Conservation (phyloP, 2,888 invertebrate genomes). For the Heliconius ethilla region DNA sequence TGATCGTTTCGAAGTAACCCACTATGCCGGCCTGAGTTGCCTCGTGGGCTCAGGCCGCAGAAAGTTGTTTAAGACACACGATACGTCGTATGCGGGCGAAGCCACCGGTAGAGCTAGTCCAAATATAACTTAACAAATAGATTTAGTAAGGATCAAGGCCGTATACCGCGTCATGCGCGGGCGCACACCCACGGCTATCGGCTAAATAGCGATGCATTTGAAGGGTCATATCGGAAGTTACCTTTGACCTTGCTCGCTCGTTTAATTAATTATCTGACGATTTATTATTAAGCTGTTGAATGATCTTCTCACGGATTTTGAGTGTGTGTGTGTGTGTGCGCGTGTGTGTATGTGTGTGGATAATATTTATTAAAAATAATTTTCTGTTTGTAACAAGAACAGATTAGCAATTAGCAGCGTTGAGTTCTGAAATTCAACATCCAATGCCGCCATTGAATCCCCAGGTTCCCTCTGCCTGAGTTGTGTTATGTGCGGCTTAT, state of each 20-base stretch:
- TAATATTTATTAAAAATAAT: not conserved
- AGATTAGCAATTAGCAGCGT: not conserved
- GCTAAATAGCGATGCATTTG: conserved; percentile 20
- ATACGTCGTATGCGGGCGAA: not conserved
- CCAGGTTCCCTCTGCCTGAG: too few relatives aligned
- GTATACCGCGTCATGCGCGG: conserved; percentile 39
- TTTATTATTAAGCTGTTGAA: not conserved
- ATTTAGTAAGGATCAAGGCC: conserved; percentile 39
- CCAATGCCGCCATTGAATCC: not conserved
- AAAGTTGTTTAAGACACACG: too few relatives aligned
- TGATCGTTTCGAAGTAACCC: too few relatives aligned
- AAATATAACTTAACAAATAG: conserved; percentile 7
- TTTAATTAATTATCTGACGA: conserved; percentile 21
- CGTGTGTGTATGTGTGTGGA: not conserved
- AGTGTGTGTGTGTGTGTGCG: not conserved
- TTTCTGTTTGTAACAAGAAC: not conserved
- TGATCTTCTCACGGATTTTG: not conserved
- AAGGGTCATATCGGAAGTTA: conserved; percentile 35
- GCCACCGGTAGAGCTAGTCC: not conserved
- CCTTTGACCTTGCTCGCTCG: conserved; percentile 22
- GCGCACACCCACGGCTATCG: conserved; percentile 40
- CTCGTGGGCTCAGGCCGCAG: too few relatives aligned
- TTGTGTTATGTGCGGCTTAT: too few relatives aligned
- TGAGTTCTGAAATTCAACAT: not conserved
- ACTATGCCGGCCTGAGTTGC: too few relatives aligned